Evolutionary conservation across 1,140 invertebrate genomes (phyloP).

Genomic region (Meloidogyne chitwoodi): DNA sequence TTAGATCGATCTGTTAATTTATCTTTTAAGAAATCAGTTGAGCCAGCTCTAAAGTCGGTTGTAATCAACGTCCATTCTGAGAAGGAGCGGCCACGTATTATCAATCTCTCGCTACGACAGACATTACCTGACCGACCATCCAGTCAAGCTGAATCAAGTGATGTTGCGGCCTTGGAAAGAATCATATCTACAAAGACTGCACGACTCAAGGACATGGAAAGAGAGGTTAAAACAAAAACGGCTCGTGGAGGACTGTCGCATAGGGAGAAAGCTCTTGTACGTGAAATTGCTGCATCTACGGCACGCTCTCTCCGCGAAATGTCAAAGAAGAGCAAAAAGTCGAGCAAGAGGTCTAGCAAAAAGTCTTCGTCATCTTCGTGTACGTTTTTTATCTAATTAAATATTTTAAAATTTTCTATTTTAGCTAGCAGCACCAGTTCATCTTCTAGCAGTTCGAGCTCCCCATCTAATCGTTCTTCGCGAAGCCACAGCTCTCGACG

Average conservation of each 20-base stretch:
- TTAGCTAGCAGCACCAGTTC: not conserved
- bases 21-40: not conserved
- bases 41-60: not conserved
- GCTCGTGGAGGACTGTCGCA: not conserved
- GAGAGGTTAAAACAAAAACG: not conserved
- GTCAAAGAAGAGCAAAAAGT: not conserved
- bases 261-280: not conserved
- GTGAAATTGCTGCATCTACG: not conserved
- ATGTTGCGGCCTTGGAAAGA: not conserved
- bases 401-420: not conserved
- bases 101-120: not conserved
- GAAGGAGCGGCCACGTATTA: not conserved
- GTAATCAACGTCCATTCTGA: not conserved
- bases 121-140: not conserved
- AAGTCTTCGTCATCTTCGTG: not conserved
- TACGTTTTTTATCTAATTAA: not conserved
- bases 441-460: not conserved
- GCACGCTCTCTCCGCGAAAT: not conserved
- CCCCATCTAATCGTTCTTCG: not conserved
- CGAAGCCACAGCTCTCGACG: not conserved
- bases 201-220: not conserved
- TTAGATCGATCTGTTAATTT: no score
- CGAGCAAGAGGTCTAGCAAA: not conserved
- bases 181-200: not conserved
- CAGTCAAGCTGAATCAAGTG: not conserved